A percentile compares a stretch with the other conserved stretches of the same genome.
Evolutionary conservation across 2,113 vertebrate species (phyloP).

Genomic region (Scortum barcoo): DNA sequence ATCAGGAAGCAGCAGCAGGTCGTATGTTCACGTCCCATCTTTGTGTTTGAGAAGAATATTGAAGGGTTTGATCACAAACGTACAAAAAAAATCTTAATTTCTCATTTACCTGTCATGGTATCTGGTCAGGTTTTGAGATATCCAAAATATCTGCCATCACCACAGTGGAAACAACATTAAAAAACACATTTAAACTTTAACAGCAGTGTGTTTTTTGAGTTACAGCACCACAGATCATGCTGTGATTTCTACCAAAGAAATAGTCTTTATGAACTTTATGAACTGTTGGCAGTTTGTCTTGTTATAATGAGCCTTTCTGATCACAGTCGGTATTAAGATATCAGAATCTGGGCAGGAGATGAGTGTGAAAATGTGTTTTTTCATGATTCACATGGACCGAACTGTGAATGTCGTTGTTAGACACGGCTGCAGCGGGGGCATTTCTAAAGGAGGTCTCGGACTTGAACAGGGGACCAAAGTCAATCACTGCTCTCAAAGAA

Average conservation of each 20-base stretch:
- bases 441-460: slow-evolving; percentile 32
- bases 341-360: background rate
- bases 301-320: too few relatives aligned
- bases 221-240: too few relatives aligned
- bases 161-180: too few relatives aligned
- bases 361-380: background rate
- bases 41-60: background rate
- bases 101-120: too few relatives aligned
- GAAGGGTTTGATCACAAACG: background rate
- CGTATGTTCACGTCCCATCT: background rate
- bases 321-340: too few relatives aligned
- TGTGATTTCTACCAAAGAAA: too few relatives aligned
- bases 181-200: too few relatives aligned
- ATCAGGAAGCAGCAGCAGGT: slow-evolving; percentile 23
- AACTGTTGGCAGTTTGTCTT: too few relatives aligned
- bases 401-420: slow-evolving; percentile 15
- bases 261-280: too few relatives aligned
- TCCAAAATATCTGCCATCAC: too few relatives aligned
- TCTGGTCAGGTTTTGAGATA: too few relatives aligned
- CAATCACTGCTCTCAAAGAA: slow-evolving; percentile 39
- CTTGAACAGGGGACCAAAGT: slow-evolving; percentile 24
- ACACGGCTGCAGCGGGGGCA: background rate
- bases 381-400: background rate
- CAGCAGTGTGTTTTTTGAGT: too few relatives aligned
- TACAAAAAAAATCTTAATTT: background rate